These are phyloP conservation scores for Catharus ustulatus DNA, from an alignment of 2,797 vertebrate species.

Conservation along the genomic window DNA sequence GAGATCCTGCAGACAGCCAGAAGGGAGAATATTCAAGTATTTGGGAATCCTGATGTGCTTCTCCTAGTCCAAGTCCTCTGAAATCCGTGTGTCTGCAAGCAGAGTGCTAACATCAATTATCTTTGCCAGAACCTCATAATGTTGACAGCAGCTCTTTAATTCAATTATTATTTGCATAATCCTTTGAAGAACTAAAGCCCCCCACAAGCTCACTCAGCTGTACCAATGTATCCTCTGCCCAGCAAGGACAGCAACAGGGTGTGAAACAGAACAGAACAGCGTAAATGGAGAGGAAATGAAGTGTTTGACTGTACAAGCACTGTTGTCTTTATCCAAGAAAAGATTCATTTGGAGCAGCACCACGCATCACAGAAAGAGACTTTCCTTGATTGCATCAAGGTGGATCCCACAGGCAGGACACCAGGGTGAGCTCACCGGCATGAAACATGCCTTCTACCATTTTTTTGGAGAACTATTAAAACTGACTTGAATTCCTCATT, in stretches of 20 bases:
- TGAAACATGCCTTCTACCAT: not conserved
- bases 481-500: slow-evolving; percentile 55
- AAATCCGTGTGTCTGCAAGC: not conserved
- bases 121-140: not conserved
- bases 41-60: not conserved
- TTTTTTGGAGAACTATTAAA: slow-evolving; percentile 60
- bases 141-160: not conserved
- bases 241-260: not conserved
- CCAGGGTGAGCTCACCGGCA: not conserved
- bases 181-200: not conserved
- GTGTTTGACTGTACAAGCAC: not conserved
- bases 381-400: not conserved
- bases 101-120: not conserved
- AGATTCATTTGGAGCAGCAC: not conserved
- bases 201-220: not conserved
- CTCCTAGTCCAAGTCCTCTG: not conserved
- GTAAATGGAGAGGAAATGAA: not conserved
- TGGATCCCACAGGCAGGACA: not conserved
- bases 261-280: not conserved
- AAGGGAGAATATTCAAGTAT: not conserved
- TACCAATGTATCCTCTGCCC: fast-evolving
- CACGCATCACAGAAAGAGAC: fast-evolving
- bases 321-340: not conserved
- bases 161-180: not conserved
- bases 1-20: not conserved